These are phyloP conservation scores for Urocolius indicus DNA, from an alignment of 2,113 vertebrate species.

Conservation along the genomic window DNA sequence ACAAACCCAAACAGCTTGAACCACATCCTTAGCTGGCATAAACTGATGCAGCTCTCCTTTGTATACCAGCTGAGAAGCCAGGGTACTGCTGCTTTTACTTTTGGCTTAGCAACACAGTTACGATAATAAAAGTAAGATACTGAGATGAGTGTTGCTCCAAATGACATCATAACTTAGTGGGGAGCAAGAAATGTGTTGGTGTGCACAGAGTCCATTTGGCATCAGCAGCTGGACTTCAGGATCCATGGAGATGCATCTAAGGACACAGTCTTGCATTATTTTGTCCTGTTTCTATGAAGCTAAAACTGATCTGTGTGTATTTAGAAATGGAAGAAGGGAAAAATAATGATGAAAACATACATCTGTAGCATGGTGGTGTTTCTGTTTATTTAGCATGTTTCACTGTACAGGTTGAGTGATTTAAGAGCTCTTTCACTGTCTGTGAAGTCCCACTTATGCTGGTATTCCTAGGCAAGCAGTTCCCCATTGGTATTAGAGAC, in stretches of 20 bases:
- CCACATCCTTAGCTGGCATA: conserved; percentile 6
- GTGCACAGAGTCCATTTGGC: background rate
- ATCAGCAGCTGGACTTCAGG: background rate
- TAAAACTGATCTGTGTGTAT: background rate
- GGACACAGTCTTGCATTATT: background rate
- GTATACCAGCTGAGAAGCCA: background rate
- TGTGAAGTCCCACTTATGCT: background rate
- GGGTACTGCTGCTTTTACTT: conserved; percentile 25
- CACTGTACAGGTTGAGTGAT: background rate
- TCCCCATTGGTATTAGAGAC: background rate
- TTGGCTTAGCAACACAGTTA: background rate
- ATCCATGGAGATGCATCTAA: background rate
- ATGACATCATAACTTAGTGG: conserved; percentile 17
- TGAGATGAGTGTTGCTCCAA: conserved; percentile 26
- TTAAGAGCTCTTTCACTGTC: background rate
- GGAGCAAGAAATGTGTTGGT: conserved; percentile 9
- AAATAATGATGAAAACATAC: background rate
- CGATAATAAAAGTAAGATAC: background rate
- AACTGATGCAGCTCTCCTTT: background rate
- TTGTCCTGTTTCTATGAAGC: conserved; percentile 1
- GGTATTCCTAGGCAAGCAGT: background rate
- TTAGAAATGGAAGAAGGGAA: background rate
- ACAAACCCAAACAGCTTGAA: background rate
- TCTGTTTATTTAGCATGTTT: background rate
- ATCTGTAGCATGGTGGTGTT: background rate